A percentile compares a stretch with the other conserved stretches of the same genome.
Conservation (phyloP, 2,888 invertebrate genomes). For the Liodrosophila aerea region DNA sequence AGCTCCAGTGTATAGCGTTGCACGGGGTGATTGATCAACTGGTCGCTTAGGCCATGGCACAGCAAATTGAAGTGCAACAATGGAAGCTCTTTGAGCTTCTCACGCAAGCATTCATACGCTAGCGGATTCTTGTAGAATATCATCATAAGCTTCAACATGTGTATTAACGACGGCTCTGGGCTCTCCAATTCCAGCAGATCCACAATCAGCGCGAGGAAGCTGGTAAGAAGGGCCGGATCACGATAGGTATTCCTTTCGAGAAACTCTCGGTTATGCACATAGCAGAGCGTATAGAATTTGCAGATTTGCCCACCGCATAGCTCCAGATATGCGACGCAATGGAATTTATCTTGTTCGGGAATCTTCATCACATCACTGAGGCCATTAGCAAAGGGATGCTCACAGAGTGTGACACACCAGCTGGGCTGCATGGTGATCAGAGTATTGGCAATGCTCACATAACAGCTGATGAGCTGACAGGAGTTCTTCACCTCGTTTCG, state of each 20-base stretch:
- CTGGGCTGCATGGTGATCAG: slow-evolving; percentile 47
- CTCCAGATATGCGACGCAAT: slow-evolving; percentile 26
- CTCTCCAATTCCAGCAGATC: slow-evolving; percentile 24
- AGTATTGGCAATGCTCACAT: slow-evolving; percentile 58
- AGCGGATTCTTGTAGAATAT: slow-evolving; percentile 71
- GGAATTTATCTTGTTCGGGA: slow-evolving; percentile 7
- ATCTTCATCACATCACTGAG: slow-evolving; percentile 72
- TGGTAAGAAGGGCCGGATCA: slow-evolving; percentile 64
- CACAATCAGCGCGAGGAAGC: slow-evolving; percentile 46
- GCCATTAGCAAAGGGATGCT: slow-evolving; percentile 60
- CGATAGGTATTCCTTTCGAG: slow-evolving; percentile 76
- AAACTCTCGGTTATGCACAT: slow-evolving; percentile 59
- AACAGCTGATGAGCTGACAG: slow-evolving; percentile 70
- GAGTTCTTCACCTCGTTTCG: slow-evolving; percentile 28
- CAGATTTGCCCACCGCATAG: slow-evolving; percentile 76
- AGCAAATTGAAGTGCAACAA: slow-evolving; percentile 58
- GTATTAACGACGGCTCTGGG: slow-evolving; percentile 12
- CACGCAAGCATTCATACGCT: slow-evolving; percentile 64
- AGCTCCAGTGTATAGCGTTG: slow-evolving; percentile 63
- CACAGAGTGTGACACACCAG: slow-evolving; percentile 59
- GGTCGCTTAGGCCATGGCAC: slow-evolving; percentile 45
- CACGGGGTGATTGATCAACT: slow-evolving; percentile 20
- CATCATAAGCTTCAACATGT: slow-evolving; percentile 64
- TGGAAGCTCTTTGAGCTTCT: slow-evolving; percentile 46
- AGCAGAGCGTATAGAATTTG: slow-evolving; percentile 72